Base-by-base conservation (phyloP, 2,888 invertebrate genomes). In the Callosobruchus maculatus region DNA sequence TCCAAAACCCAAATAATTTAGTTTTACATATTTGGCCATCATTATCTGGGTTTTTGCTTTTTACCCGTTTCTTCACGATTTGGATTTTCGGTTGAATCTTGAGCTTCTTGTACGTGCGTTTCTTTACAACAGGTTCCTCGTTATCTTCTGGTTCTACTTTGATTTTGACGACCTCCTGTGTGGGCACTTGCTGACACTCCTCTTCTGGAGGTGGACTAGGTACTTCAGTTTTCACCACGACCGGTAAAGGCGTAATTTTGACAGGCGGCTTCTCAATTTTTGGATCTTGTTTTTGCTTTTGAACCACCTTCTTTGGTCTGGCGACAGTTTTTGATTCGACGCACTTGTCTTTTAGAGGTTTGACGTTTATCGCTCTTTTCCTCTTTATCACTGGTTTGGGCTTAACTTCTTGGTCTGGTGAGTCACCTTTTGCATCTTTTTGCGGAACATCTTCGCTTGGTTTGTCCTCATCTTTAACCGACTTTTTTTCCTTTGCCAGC, bases 1-100 rank as follows among this genome's bases (percentile, higher is more conserved):
- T 90, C 93, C 93, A 93, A 88, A 93, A 92, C 0, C 92, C 91
- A 75, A 91, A 89, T 67, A 81, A 67, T 76, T 82, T 82, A 0
- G 79, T 79, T 77, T 80, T 79, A 21, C 78, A 75, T 69, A 72
- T 78, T 22, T 79, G 75, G 20, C 69, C 72, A 18, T 77, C 68
- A n/a, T 71, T 73, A 71, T 77, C 77, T 22, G 71, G 73, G 22
- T 75, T 77, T 20, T 73, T 30, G 22, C 72, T 22, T 21, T 70
- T 74, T 20, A 80, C 74, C 20, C 77, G 78, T 71, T 79, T 80
- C 71, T 82, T 81, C 69, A 81, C 77, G 20, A 81, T 69, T 31
- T 78, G 78, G 70, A 79, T 73, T 71, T 82, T 80, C 67, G 79
- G 75, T 76, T 80, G 79, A 18, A 79, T 74, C 75, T 76, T 77